Base-by-base conservation (phyloP, 2,888 invertebrate genomes). In the Chymomyza amoena region DNA sequence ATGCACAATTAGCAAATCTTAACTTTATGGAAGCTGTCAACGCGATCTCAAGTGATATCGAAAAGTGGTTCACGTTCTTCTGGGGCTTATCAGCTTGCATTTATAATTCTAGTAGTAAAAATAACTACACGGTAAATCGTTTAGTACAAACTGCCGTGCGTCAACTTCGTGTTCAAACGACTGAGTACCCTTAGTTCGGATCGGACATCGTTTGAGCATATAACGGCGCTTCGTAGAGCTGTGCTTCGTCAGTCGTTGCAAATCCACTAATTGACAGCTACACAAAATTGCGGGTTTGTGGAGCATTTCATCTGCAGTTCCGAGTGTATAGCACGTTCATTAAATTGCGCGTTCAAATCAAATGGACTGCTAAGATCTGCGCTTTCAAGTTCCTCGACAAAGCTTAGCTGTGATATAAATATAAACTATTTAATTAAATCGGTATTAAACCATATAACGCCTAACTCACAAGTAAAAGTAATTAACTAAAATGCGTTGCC, bases 191-290 rank as follows among this genome's bases (percentile, higher is more conserved):
- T n/a, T 1, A 28, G 39, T 7, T 45, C 13, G 39, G 51, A 50
- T 73, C 77, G 79, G 57, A n/a, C 6, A 13, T 45, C 39, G 61
- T 36, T 54, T 74, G 32, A 1, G 67, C 76, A 84, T 84, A 84
- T 84, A 84, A 84, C 81, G 78, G 87, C 71, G 80, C 75, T 80
- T 77, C 71, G 69, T 75, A 64, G 79, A 76, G 51, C n/a, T 36
- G 59, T 62, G 70, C 71, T 78, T 60, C 65, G 74, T 76, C 80
- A 84, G 84, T 84, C 78, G 84, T 68, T 54, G 68, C 73, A 71
- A 69, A 73, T 71, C 75, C 73, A 61, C 62, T 76, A 82, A 75
- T 78, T 87, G 78, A 71, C 70, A 75, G 64, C 69, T 72, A 75
- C 66, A 64, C 45, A 16, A 10, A 20, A 25, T 57, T 13, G 6